Base-by-base conservation (phyloP, 2,888 invertebrate genomes). In the Epirrhoe tristata region DNA sequence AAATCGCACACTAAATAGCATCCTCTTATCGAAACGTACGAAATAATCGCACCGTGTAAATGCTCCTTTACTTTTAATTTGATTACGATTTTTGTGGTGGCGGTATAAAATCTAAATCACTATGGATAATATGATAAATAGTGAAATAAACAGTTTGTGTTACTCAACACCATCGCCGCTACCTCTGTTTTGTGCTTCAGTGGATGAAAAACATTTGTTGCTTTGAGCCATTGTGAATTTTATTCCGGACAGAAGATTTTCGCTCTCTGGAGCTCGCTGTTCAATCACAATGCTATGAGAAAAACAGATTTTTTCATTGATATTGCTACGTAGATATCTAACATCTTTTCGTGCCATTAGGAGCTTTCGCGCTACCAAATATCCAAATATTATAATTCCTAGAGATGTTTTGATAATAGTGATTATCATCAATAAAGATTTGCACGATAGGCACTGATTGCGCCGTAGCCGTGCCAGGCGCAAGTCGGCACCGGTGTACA, bases 371-470 rank as follows among this genome's bases (percentile, higher is more conserved):
- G n/a, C n/a, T n/a, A 24, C 24, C 24, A 24, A 12, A 43, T 43
- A 12, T 12, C 10, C 6, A 43, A 43, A 43, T 12, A 3, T n/a
- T n/a, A 4, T 1, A 43, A 43, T 36, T 8, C 2, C 12, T 12
- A 12, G 12, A 12, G 39, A 43, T 12, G 12, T 43, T 43, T 43
- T 48, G 48, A 16, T 48, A n/a, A 39, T 59, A 52, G 43, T 43
- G 8, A 57, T 57, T 51, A 51, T 0, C 14, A 62, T 56, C 16
- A 56, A 56, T 56, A 55, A 55, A 56, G 34, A 32, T 55, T 61
- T 48, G 39, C 39, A 43, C 39, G 39, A 50, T 50, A 17, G 12
- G 4, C 31, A 54, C 16, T 50, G 48, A 50, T 63, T 52, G 53
- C 34, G 53, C 14, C 52, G 53, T 63, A 7, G 6, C 24, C 48